Evolutionary conservation across 1,140 invertebrate species (phyloP).

Genomic region (Aphis gossypii): DNA sequence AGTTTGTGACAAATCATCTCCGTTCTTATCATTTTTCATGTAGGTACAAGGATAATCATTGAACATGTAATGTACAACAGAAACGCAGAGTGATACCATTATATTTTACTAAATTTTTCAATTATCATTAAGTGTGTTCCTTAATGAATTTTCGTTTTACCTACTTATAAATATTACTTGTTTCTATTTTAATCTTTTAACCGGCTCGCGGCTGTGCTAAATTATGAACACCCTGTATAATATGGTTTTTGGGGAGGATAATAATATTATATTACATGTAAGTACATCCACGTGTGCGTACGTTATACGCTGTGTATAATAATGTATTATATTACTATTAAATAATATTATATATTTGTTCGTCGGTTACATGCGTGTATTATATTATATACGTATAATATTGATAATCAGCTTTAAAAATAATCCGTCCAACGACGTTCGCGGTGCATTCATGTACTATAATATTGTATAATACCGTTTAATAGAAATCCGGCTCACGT

Average conservation of each 20-base stretch:
- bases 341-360: not conserved
- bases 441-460: not conserved
- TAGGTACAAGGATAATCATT: too few relatives aligned
- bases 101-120: not conserved
- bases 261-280: slow-evolving; percentile 1
- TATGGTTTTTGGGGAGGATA: slow-evolving; percentile 4
- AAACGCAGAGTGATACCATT: too few relatives aligned
- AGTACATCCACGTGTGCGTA: not conserved
- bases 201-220: not conserved
- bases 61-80: too few relatives aligned
- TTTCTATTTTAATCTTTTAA: not conserved
- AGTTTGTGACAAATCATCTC: too few relatives aligned
- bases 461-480: slow-evolving; percentile 2
- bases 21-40: too few relatives aligned
- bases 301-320: not conserved
- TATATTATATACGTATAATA: not conserved
- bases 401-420: slow-evolving; percentile 27
- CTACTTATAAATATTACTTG: not conserved
- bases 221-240: not conserved
- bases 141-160: not conserved
- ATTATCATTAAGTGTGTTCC: not conserved
- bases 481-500: slow-evolving; percentile 23
- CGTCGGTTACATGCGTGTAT: not conserved
- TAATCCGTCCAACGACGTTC: not conserved
- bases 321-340: not conserved